Percentiles rank a stretch among this genome's conserved stretches.
These are phyloP conservation scores for Nerophis ophidion DNA, from an alignment of 2,113 vertebrate genomes.

Conservation along the genomic window DNA sequence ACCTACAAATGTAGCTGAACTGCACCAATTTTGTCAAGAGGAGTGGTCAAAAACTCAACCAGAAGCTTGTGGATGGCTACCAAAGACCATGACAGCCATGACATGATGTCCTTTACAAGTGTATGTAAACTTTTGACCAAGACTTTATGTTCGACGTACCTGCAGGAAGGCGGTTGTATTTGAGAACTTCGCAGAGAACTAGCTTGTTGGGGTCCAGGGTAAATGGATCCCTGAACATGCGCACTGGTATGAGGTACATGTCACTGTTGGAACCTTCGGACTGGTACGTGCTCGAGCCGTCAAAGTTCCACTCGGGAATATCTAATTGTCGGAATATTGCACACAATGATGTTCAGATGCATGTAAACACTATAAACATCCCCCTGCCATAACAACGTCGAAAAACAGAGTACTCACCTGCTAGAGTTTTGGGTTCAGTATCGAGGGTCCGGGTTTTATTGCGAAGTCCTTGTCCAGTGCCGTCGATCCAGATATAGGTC, in stretches of 20 bases:
- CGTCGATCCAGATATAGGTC: slow-evolving; percentile 82
- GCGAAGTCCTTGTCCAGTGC: slow-evolving; percentile 70
- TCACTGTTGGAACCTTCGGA: slow-evolving; percentile 79
- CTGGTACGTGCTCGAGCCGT: slow-evolving; percentile 74
- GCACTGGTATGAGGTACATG: slow-evolving; percentile 77
- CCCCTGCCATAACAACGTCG: too few relatives aligned
- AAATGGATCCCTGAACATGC: slow-evolving; percentile 79
- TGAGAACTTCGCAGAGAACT: slow-evolving; percentile 78
- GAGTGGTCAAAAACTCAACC: too few relatives aligned
- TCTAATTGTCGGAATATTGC: slow-evolving; percentile 50
- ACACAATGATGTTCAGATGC: background rate
- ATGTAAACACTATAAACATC: too few relatives aligned
- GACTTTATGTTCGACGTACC: slow-evolving; percentile 50
- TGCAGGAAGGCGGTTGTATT: slow-evolving; percentile 72
- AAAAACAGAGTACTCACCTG: slow-evolving; percentile 23
- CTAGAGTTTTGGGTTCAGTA: slow-evolving; percentile 56
- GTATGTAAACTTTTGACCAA: too few relatives aligned
- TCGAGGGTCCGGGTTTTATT: slow-evolving; percentile 71
- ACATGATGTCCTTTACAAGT: too few relatives aligned
- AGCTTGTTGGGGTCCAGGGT: slow-evolving; percentile 80
- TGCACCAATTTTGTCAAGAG: too few relatives aligned
- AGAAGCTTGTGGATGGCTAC: too few relatives aligned
- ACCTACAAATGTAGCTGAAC: too few relatives aligned
- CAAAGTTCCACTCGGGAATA: slow-evolving; percentile 80
- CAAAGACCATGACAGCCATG: too few relatives aligned